Conservation (phyloP, 2,888 invertebrate species). For the Clanis bilineata region DNA sequence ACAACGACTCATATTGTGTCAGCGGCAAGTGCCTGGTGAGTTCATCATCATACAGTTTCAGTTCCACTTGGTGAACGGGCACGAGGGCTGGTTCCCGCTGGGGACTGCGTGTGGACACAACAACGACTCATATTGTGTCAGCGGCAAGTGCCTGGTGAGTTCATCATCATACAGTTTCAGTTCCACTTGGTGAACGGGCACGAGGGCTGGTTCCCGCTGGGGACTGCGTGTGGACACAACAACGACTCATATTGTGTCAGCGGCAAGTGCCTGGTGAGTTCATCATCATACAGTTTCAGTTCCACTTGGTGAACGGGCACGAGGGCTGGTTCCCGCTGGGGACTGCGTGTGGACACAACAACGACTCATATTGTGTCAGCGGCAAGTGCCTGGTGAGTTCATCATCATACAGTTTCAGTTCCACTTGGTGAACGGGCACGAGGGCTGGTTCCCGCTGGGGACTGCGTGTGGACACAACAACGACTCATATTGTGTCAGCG, state of each 20-base stretch:
- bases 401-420: too few relatives aligned
- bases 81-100: conserved; percentile 92
- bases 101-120: conserved; percentile 89
- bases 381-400: too few relatives aligned
- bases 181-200: conserved; percentile 89
- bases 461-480: too few relatives aligned
- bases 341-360: too few relatives aligned
- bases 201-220: conserved; percentile 93
- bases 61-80: conserved; percentile 88
- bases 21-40: conserved; percentile 90
- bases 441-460: too few relatives aligned
- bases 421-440: too few relatives aligned
- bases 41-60: neutral
- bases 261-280: conserved; percentile 88
- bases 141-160: conserved; percentile 89
- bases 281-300: neutral
- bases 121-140: conserved; percentile 88
- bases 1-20: conserved; percentile 87
- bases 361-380: too few relatives aligned
- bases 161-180: neutral
- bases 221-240: conserved; percentile 88
- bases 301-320: too few relatives aligned
- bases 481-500: too few relatives aligned
- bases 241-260: conserved; percentile 89
- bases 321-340: too few relatives aligned